These are phyloP conservation scores for Andrena trimmerana DNA, from an alignment of 2,888 invertebrate genomes.

Conservation along the genomic window DNA sequence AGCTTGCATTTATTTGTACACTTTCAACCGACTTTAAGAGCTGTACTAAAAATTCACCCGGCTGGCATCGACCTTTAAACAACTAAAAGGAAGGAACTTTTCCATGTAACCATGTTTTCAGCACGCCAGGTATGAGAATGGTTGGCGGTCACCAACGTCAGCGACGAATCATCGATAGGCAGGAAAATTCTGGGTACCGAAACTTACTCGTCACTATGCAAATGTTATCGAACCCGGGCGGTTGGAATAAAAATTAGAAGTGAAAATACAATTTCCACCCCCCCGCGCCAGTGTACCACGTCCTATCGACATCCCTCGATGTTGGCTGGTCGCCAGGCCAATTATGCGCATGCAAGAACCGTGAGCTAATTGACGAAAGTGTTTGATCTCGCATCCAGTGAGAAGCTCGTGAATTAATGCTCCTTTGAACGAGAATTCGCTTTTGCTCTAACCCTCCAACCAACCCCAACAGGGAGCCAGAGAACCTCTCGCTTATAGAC, in stretches of 20 bases:
- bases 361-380: conserved; percentile 79
- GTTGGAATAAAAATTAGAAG: conserved; percentile 32
- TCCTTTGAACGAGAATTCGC: conserved; percentile 77
- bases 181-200: background rate
- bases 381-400: conserved; percentile 81
- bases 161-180: background rate
- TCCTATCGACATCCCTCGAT: conserved; percentile 54
- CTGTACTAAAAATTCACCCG: conserved; percentile 20
- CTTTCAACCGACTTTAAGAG: conserved; percentile 48
- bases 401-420: conserved; percentile 80
- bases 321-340: conserved; percentile 58
- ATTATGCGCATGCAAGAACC: conserved; percentile 70
- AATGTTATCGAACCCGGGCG: background rate
- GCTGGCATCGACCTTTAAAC: conserved; percentile 5
- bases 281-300: background rate
- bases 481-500: conserved; percentile 76
- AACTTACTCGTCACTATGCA: conserved; percentile 1
- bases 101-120: background rate
- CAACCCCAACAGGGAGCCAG: conserved; percentile 64
- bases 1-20: conserved; percentile 60
- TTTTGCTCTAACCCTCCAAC: conserved; percentile 68
- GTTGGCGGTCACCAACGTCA: background rate
- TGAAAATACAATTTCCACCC: conserved; percentile 18
- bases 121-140: too few species aligned
- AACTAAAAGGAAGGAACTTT: conserved; percentile 2